Evolutionary conservation across 2,113 vertebrate genomes (phyloP).

Genomic region (Micromys minutus): DNA sequence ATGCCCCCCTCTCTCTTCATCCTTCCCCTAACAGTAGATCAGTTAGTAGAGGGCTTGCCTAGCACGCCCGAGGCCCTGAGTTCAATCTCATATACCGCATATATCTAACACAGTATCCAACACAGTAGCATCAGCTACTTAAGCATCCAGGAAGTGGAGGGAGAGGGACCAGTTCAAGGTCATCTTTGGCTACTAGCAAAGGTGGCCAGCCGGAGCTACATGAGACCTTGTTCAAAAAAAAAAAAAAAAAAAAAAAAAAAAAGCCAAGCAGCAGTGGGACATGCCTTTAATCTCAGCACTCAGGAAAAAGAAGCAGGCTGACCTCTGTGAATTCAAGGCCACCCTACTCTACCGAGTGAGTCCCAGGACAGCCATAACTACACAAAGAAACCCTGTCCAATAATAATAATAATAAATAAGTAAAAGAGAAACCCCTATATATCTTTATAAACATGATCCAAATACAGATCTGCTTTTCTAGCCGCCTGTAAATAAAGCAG

Average conservation of each 20-base stretch:
- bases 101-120: no score
- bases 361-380: background rate
- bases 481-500: background rate
- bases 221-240: background rate
- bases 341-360: background rate
- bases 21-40: no score
- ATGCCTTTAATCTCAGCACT: background rate
- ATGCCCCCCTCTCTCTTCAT: no score
- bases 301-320: background rate
- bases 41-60: background rate
- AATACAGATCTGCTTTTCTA: background rate
- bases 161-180: background rate
- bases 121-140: no score
- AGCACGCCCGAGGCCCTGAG: background rate
- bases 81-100: background rate
- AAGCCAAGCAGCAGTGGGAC: background rate
- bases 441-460: background rate
- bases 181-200: background rate
- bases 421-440: background rate
- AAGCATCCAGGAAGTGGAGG: background rate
- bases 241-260: background rate
- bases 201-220: background rate
- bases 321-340: background rate
- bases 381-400: background rate
- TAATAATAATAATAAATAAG: background rate